Percentiles rank a stretch among this genome's conserved stretches.
phyloP scores from a whole-genome alignment of 2,888 invertebrate genomes.

The Helobdella robusta region DNA sequence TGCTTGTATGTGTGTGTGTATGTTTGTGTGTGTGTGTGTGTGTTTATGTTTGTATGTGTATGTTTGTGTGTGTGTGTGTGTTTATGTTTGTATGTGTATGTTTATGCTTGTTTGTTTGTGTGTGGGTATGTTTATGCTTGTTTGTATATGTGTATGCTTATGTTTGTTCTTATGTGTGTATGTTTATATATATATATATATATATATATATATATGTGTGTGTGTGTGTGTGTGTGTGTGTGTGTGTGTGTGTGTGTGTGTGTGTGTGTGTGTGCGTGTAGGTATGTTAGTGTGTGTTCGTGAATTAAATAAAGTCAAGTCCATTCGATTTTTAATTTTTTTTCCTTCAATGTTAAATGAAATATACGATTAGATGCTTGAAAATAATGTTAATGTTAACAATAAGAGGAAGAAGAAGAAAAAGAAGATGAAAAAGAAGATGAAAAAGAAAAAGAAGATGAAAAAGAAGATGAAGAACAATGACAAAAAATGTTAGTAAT shows the following conservation, averaged over 20 bases:
- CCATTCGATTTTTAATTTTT: not conserved
- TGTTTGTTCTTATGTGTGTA: not conserved
- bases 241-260: constrained; percentile 13
- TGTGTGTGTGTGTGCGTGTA: constrained; percentile 10
- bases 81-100: not conserved
- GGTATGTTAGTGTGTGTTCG: not conserved
- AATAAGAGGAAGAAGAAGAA: no score
- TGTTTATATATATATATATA: not conserved
- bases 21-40: not conserved
- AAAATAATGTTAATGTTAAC: no score
- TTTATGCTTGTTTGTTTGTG: not conserved
- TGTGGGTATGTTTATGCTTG: not conserved
- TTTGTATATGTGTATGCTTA: not conserved
- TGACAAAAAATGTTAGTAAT: no score
- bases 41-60: not conserved
- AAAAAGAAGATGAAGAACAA: no score
- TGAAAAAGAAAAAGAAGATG: no score
- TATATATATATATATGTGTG: not conserved
- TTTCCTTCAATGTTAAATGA: no score
- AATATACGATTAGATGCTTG: no score
- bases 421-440: no score
- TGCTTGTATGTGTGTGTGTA: no score
- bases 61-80: not conserved
- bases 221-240: constrained; percentile 8
- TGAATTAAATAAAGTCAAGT: not conserved